Percentiles rank a stretch among this genome's conserved stretches.
phyloP scores from a whole-genome alignment of 2,113 vertebrate genomes.

The Datnioides undecimradiatus region DNA sequence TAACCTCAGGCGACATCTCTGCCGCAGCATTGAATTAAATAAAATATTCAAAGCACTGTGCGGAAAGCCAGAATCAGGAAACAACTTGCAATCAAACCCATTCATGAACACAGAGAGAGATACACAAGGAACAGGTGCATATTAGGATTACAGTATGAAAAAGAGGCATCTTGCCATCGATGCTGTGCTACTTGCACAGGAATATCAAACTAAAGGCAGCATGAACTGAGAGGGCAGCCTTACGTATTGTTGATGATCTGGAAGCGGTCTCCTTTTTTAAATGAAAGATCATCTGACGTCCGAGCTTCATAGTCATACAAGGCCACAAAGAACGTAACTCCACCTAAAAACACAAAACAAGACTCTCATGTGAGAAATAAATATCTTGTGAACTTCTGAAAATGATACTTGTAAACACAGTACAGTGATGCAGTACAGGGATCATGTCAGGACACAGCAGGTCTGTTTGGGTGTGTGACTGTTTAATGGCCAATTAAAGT shows the following conservation, averaged over 20 bases:
- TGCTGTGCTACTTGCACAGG: background rate
- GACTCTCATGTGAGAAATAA: background rate
- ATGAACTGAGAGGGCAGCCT: constrained; percentile 59
- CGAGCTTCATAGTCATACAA: constrained; percentile 99
- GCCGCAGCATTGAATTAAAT: background rate
- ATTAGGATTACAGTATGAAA: background rate
- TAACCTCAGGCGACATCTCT: constrained; percentile 18
- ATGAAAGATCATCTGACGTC: constrained; percentile 97
- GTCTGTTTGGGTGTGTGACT: constrained; percentile 2
- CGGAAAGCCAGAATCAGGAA: background rate
- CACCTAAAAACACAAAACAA: constrained; percentile 83
- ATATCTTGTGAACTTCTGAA: background rate
- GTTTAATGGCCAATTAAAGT: constrained; percentile 8
- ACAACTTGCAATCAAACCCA: constrained; percentile 43
- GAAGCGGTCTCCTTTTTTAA: constrained; percentile 98
- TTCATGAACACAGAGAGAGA: constrained; percentile 36
- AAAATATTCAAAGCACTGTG: background rate
- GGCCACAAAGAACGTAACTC: constrained; percentile 99
- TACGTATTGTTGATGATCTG: constrained; percentile 99
- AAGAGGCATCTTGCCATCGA: too few relatives aligned
- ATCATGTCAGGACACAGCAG: background rate
- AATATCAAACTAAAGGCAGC: background rate
- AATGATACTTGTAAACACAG: background rate
- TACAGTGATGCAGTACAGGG: background rate
- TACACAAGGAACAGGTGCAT: constrained; percentile 46